phyloP scores from a whole-genome alignment of 1,140 invertebrate species.

The Trialeurodes vaporariorum region DNA sequence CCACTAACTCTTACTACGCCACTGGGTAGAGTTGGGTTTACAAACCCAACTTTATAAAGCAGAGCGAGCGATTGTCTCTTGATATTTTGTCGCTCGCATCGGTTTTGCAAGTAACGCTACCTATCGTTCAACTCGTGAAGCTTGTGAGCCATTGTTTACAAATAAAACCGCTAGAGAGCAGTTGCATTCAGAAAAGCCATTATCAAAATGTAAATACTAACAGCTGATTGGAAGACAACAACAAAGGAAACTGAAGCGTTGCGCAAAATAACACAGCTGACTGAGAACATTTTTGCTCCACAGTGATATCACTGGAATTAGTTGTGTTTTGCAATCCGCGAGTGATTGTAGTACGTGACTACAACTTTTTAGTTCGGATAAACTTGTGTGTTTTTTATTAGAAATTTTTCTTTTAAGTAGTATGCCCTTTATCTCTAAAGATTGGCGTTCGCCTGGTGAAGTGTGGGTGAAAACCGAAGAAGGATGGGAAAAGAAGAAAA shows the following conservation, averaged over 20 bases:
- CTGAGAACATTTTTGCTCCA: background rate
- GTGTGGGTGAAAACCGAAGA: slow-evolving; percentile 95
- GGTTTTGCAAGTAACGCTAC: too few relatives aligned
- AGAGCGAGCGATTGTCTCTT: too few relatives aligned
- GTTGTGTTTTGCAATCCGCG: background rate
- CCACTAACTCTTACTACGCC: too few relatives aligned
- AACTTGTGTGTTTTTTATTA: slow-evolving; percentile 2
- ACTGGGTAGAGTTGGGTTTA: too few relatives aligned
- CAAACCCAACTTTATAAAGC: too few relatives aligned
- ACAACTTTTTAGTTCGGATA: background rate
- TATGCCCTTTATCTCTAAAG: slow-evolving; percentile 93
- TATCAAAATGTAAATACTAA: background rate
- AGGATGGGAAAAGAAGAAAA: slow-evolving; percentile 92
- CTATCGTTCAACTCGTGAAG: too few relatives aligned
- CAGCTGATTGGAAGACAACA: background rate
- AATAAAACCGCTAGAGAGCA: background rate
- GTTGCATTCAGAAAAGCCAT: background rate
- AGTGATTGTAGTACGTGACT: background rate
- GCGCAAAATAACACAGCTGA: background rate
- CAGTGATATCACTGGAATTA: background rate
- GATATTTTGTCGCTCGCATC: too few relatives aligned
- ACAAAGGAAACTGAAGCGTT: background rate
- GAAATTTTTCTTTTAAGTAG: slow-evolving; percentile 7
- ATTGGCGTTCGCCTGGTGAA: slow-evolving; percentile 91
- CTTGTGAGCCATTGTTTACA: too few relatives aligned